These are phyloP conservation scores for Rhagoletis zephyria DNA, from an alignment of 1,140 invertebrate species.

Conservation along the genomic window DNA sequence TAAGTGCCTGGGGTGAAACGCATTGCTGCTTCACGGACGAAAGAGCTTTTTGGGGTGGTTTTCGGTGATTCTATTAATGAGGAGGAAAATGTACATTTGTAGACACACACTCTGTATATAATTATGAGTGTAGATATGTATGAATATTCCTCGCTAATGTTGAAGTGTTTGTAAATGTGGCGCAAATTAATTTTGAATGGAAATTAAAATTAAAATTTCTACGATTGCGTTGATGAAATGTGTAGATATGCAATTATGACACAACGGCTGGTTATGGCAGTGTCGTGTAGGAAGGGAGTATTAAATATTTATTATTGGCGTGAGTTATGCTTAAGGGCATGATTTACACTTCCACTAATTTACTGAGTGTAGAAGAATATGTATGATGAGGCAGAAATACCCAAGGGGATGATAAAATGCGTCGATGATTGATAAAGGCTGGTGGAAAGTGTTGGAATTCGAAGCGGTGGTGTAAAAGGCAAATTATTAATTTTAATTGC, in stretches of 20 bases:
- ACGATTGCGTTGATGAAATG: constrained; percentile 50
- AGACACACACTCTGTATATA: neutral
- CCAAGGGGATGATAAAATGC: neutral
- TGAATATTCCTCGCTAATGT: neutral
- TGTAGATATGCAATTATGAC: constrained; percentile 50
- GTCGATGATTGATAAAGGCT: neutral
- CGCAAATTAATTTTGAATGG: constrained; percentile 48
- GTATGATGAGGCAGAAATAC: neutral
- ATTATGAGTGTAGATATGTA: neutral
- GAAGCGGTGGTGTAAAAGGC: neutral
- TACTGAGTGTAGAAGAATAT: neutral
- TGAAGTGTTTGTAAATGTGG: constrained; percentile 6
- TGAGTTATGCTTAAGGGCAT: constrained; percentile 28
- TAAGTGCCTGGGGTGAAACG: constrained; percentile 13
- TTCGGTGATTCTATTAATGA: neutral
- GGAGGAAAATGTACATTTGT: neutral
- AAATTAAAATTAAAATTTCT: constrained; percentile 55
- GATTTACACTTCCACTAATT: constrained; percentile 52
- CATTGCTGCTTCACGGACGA: neutral
- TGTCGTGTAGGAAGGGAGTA: too few species aligned
- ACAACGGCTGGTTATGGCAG: neutral
- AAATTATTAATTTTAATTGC: constrained; percentile 21
- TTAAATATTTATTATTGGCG: neutral
- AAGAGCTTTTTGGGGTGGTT: constrained; percentile 19
- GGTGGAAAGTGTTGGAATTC: neutral